phyloP scores from a whole-genome alignment of 2,888 invertebrate species.

The Lordiphosa fenestrarum region DNA sequence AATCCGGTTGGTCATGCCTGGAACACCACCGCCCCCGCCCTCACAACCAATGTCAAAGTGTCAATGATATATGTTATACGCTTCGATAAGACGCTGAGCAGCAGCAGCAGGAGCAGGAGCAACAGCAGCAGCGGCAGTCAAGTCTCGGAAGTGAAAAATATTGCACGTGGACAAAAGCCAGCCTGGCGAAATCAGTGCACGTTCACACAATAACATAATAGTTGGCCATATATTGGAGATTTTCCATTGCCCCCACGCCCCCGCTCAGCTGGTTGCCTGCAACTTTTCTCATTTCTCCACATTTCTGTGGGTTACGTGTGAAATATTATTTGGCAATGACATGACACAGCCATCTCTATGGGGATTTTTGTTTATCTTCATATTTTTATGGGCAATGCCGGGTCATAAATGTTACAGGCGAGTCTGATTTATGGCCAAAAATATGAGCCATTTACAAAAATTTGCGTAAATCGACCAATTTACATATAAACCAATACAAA shows the following conservation, averaged over 20 bases:
- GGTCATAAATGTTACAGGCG: no score
- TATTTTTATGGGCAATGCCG: no score
- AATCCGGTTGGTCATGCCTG: slow-evolving; percentile 77
- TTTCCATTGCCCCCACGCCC: slow-evolving; percentile 31
- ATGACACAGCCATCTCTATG: slow-evolving; percentile 41
- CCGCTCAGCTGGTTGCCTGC: slow-evolving; percentile 17
- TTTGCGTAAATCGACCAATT: no score
- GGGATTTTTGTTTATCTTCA: background rate
- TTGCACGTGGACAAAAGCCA: slow-evolving; percentile 67
- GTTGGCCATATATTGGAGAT: slow-evolving; percentile 66
- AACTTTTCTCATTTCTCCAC: slow-evolving; percentile 40
- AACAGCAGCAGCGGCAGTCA: slow-evolving; percentile 7
- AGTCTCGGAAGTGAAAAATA: slow-evolving; percentile 52
- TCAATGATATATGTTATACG: slow-evolving; percentile 78
- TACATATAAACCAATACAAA: no score
- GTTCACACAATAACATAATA: slow-evolving; percentile 76
- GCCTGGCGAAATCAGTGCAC: slow-evolving; percentile 67
- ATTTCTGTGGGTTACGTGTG: slow-evolving; percentile 40
- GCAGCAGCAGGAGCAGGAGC: background rate
- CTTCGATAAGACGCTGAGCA: slow-evolving; percentile 67
- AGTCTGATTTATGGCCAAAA: no score
- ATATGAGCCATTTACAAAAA: no score
- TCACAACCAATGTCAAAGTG: slow-evolving; percentile 72
- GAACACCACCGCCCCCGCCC: slow-evolving; percentile 16
- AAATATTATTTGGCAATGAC: slow-evolving; percentile 63